phyloP scores from a whole-genome alignment of 2,113 vertebrate genomes.

The Ardeotis arabs region DNA sequence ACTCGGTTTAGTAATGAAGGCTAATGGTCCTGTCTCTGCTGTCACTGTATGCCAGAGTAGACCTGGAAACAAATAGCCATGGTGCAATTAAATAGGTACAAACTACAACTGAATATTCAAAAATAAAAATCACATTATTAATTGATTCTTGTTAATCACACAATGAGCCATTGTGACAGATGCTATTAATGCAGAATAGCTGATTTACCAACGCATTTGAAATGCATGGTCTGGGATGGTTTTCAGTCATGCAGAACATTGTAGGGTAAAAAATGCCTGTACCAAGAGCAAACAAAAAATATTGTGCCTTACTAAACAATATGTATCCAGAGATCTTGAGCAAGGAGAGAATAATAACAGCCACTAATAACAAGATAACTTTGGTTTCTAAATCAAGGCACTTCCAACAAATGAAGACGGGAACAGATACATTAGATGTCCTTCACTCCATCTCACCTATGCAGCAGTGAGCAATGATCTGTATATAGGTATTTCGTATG shows the following conservation, averaged over 20 bases:
- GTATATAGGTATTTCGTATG: neutral
- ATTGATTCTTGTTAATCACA: neutral
- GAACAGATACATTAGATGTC: neutral
- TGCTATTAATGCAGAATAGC: neutral
- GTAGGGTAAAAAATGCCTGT: neutral
- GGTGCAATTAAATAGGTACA: neutral
- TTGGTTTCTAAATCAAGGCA: neutral
- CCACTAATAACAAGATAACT: neutral
- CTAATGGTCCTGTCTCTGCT: slow-evolving; percentile 22
- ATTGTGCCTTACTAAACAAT: neutral
- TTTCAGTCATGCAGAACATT: neutral
- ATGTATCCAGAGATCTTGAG: neutral
- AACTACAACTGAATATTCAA: neutral
- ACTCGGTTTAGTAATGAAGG: neutral
- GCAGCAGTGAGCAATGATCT: neutral
- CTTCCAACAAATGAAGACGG: neutral
- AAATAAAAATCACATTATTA: slow-evolving; percentile 9
- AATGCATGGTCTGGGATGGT: neutral
- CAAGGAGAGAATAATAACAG: neutral
- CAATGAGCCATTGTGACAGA: neutral
- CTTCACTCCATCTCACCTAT: neutral
- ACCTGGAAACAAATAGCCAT: neutral
- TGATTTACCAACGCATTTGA: neutral
- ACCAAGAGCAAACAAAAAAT: neutral
- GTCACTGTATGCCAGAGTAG: neutral